Evolutionary conservation across 2,888 invertebrate genomes (phyloP), one percentile per base, ranked within the genome.

Genomic region (Cosmopolites sordidus): DNA sequence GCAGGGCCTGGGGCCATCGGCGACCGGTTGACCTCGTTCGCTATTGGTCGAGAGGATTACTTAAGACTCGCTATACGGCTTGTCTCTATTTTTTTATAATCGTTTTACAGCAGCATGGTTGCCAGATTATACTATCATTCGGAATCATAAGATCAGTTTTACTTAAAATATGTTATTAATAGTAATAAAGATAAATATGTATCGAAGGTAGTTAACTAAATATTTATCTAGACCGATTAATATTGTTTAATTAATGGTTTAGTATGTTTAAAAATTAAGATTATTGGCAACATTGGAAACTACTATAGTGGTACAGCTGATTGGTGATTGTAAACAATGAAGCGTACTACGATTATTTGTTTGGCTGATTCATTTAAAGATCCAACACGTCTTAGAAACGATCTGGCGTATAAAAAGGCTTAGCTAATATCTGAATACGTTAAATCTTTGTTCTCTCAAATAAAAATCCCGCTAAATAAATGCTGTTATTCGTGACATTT

Each of bases 1-100:
- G 18, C 37, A 39, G 17, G 17, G 57, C 55, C 51, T 46, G 37
- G 40, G 47, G 56, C 56, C 14, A 29, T 42, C 15, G 33, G 39
- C 44, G 66, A 68, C 68, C 66, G 66, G 69, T 69, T 69, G 69
- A 66, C 69, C 69, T 69, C 69, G 64, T 64, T 69, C 62, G 62
- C 65, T 58, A 69, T 69, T 69, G 69, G 69, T 63, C 60, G 64
- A 61, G 58, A 60, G 61, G 64, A 60, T 63, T 62, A 61, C 68
- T 62, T 64, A 65, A 66, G 66, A 62, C 62, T 64, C 60, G 33
- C 33, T 12, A 60, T 64, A 41, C 40, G 29, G 51, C 45, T 51
- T 45, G 51, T 16, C 45, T 43, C 38, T 16, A 62, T 62, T 62
- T 62, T 63, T 53, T 51, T 47, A 12, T 33, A 12, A 4, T n/a